These are phyloP conservation scores for Drosophila diplacantha DNA, from an alignment of 2,888 invertebrate genomes.

Conservation along the genomic window DNA sequence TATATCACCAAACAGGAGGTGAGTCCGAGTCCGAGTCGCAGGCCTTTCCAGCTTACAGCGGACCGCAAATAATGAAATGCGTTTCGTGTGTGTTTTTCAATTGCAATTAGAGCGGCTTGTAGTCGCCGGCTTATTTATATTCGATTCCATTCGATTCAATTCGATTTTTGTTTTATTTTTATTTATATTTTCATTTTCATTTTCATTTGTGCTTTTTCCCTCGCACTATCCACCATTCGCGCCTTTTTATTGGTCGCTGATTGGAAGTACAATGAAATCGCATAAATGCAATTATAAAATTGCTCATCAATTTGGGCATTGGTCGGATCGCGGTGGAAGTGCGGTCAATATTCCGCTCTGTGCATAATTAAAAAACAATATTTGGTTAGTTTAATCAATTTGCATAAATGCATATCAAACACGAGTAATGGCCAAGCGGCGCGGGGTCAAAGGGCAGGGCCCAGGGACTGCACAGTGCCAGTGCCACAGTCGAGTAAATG, in stretches of 20 bases:
- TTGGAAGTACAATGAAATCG: constrained; percentile 38
- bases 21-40: constrained; percentile 43
- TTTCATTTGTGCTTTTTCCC: neutral
- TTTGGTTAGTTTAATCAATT: constrained; percentile 72
- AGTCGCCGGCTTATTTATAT: constrained; percentile 28
- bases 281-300: constrained; percentile 69
- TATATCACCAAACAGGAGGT: constrained; percentile 98
- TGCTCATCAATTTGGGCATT: constrained; percentile 55
- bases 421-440: constrained; percentile 17
- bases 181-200: constrained; percentile 2
- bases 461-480: neutral
- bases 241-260: constrained; percentile 24
- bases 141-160: constrained; percentile 3
- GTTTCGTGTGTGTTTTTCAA: constrained; percentile 50
- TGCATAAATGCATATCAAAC: constrained; percentile 51
- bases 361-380: constrained; percentile 72
- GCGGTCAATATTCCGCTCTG: constrained; percentile 54
- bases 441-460: constrained; percentile 9
- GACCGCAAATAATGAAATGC: constrained; percentile 65
- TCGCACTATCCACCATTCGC: neutral
- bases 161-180: constrained; percentile 13
- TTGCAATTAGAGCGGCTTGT: constrained; percentile 57
- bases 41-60: neutral
- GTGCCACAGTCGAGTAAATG: constrained; percentile 13
- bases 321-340: constrained; percentile 50